Conservation (phyloP, 2,797 vertebrate species). For the Psittacula derbiana region DNA sequence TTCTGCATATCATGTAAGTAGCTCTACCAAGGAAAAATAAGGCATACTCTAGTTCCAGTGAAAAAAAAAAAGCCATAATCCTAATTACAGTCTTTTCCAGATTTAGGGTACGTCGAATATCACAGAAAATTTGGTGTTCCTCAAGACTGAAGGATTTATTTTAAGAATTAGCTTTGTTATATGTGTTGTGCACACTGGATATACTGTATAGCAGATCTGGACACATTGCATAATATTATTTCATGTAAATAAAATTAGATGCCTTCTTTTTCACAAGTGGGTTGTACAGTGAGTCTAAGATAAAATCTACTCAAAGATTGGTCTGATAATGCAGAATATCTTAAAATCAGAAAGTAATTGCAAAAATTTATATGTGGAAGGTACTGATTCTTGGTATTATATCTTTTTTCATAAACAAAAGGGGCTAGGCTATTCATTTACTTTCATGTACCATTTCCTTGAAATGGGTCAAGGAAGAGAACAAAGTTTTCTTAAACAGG, state of each 20-base stretch:
- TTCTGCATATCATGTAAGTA: neutral
- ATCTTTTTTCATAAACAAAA: slow-evolving; percentile 33
- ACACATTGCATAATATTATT: neutral
- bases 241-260: neutral
- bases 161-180: neutral
- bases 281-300: neutral
- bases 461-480: slow-evolving; percentile 28
- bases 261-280: neutral
- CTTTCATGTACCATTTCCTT: slow-evolving; percentile 42
- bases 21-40: neutral
- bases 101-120: neutral
- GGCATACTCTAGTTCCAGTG: neutral
- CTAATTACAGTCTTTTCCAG: neutral
- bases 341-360: neutral
- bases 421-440: slow-evolving; percentile 46
- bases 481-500: neutral
- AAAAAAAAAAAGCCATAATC: neutral
- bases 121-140: neutral
- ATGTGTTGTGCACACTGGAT: neutral
- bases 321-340: neutral
- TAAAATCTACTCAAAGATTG: slow-evolving; percentile 16
- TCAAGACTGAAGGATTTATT: neutral
- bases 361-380: neutral
- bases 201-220: neutral
- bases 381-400: neutral